Evolutionary conservation across 2,113 vertebrate genomes (phyloP).

Genomic region (Alligator sinensis): DNA sequence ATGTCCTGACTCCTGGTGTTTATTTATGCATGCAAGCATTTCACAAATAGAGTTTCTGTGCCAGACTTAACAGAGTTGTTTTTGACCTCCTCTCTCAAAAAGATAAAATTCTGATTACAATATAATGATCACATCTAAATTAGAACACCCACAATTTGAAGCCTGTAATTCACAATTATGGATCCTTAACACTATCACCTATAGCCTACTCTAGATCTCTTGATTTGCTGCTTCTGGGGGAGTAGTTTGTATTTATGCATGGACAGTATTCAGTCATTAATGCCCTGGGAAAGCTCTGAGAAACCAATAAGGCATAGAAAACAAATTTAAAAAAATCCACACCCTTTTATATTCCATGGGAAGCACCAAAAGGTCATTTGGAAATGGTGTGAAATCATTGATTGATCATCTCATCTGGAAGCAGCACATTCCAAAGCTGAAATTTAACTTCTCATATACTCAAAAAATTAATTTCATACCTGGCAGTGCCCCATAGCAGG

Average conservation of each 20-base stretch:
- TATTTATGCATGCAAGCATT: neutral
- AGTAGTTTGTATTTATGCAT: neutral
- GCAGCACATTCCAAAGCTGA: accelerated
- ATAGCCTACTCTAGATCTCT: neutral
- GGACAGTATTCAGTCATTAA: neutral
- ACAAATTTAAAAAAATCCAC: neutral
- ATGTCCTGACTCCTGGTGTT: neutral
- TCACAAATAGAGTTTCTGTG: neutral
- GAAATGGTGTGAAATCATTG: neutral
- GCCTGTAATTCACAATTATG: neutral
- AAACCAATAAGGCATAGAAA: neutral
- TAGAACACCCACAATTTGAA: neutral
- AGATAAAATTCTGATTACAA: neutral
- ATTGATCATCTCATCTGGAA: neutral
- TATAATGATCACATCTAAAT: neutral
- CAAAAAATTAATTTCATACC: neutral
- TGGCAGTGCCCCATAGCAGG: accelerated
- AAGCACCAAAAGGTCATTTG: neutral
- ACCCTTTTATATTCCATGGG: neutral
- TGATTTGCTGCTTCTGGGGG: neutral
- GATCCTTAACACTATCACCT: neutral
- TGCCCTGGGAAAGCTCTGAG: neutral
- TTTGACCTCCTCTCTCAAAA: neutral
- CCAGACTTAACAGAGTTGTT: neutral
- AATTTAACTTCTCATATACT: neutral